Percentiles rank a stretch among this genome's conserved stretches.
Evolutionary conservation across 1,140 invertebrate genomes (phyloP).

Genomic region (Thaumatotibia leucotreta): DNA sequence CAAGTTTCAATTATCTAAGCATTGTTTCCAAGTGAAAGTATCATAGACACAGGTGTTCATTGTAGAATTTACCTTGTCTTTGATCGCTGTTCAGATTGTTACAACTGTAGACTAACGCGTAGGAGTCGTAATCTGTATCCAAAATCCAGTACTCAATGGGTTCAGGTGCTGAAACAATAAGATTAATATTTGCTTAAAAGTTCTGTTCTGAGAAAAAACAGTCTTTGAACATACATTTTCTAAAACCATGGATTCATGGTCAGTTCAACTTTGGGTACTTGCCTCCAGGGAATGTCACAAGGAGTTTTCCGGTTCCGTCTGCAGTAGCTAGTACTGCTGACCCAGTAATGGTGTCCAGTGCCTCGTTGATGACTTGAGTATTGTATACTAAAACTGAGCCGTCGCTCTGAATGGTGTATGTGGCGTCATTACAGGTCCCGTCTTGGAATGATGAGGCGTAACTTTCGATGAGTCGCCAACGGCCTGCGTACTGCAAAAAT

Average conservation of each 20-base stretch:
- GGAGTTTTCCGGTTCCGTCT: conserved; percentile 41
- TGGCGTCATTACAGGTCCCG: conserved; percentile 44
- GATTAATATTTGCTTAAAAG: neutral
- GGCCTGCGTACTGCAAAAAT: conserved; percentile 39
- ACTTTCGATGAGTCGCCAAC: conserved; percentile 47
- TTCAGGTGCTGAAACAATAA: conserved; percentile 29
- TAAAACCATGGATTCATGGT: neutral
- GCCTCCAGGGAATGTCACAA: conserved; percentile 48
- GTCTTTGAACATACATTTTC: neutral
- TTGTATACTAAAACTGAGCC: conserved; percentile 37
- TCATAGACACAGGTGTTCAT: too few relatives aligned
- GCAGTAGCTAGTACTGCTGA: conserved; percentile 29
- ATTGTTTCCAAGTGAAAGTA: too few relatives aligned
- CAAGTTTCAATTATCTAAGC: too few relatives aligned
- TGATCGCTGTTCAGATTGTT: conserved; percentile 29
- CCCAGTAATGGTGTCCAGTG: conserved; percentile 35
- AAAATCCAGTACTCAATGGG: conserved; percentile 52
- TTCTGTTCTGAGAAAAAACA: neutral
- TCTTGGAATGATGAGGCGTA: conserved; percentile 48
- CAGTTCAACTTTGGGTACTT: conserved; percentile 17
- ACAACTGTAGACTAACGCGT: conserved; percentile 59
- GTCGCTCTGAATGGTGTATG: conserved; percentile 28
- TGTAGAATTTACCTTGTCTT: conserved; percentile 22
- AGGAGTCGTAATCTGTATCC: conserved; percentile 54
- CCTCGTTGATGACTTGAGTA: conserved; percentile 43